phyloP scores from a whole-genome alignment of 2,888 invertebrate species.

The Ophion slaviceki region DNA sequence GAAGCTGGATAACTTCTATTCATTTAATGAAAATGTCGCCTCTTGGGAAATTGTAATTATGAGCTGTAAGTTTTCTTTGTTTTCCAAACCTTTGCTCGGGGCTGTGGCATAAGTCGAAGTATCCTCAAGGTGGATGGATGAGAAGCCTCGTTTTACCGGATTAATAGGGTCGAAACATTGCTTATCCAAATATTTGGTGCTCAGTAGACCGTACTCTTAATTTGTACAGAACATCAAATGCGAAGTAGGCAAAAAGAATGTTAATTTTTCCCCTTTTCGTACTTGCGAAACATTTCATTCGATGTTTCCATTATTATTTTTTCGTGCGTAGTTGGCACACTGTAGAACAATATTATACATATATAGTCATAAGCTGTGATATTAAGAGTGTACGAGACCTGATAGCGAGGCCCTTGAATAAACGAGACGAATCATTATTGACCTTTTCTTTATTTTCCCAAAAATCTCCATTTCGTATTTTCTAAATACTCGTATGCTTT shows the following conservation, averaged over 20 bases:
- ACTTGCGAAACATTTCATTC: too few relatives aligned
- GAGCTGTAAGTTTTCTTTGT: too few relatives aligned
- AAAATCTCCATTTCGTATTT: too few relatives aligned
- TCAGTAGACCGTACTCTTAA: slow-evolving; percentile 37
- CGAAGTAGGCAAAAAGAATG: too few relatives aligned
- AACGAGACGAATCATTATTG: slow-evolving; percentile 57
- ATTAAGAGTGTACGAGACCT: slow-evolving; percentile 77
- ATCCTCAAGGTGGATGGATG: neutral
- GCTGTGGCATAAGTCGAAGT: too few relatives aligned
- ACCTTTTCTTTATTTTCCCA: neutral
- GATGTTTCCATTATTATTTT: slow-evolving; percentile 19
- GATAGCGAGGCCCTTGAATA: slow-evolving; percentile 72
- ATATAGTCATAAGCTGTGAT: slow-evolving; percentile 80
- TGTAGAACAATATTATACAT: slow-evolving; percentile 43
- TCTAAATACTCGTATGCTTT: too few relatives aligned
- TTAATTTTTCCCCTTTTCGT: too few relatives aligned
- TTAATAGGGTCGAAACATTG: neutral
- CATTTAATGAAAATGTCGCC: too few relatives aligned
- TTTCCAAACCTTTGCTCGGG: too few relatives aligned
- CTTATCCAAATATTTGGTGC: slow-evolving; percentile 40
- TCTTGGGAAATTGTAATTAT: too few relatives aligned
- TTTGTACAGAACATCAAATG: slow-evolving; percentile 50
- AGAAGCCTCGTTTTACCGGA: neutral
- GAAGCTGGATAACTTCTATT: too few relatives aligned
- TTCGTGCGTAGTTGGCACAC: slow-evolving; percentile 52